Percentiles rank a stretch among this genome's conserved stretches.
Evolutionary conservation across 2,888 invertebrate species (phyloP).

Genomic region (Oscheius myriophilus): DNA sequence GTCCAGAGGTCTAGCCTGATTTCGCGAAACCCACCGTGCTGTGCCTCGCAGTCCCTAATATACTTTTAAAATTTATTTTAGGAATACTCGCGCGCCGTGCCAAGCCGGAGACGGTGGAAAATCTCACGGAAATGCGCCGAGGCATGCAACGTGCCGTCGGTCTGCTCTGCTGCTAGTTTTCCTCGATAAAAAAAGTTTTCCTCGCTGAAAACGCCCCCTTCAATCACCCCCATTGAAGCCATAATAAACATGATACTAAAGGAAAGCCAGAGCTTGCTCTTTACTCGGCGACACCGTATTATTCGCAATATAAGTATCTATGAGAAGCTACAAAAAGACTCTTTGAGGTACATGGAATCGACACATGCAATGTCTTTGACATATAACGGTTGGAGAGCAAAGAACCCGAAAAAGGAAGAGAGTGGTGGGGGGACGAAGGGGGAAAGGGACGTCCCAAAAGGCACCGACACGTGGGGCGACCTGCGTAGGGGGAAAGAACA

Average conservation of each 20-base stretch:
- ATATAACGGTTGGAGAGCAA: not conserved
- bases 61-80: constrained; percentile 9
- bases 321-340: constrained; percentile 19
- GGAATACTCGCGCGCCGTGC: constrained; percentile 26
- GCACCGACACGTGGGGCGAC: constrained; percentile 5
- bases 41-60: no score
- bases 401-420: constrained; percentile 18
- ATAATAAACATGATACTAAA: not conserved
- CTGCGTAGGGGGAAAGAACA: constrained; percentile 6
- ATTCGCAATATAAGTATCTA: constrained; percentile 15
- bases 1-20: no score
- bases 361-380: not conserved
- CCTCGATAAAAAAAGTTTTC: constrained; percentile 6
- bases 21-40: no score
- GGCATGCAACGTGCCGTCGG: constrained; percentile 31
- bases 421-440: not conserved
- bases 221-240: no score
- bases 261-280: constrained; percentile 2
- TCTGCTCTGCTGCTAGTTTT: constrained; percentile 18
- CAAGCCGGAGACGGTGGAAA: constrained; percentile 26
- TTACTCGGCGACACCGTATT: constrained; percentile 15
- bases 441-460: constrained; percentile 12
- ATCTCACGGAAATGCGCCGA: constrained; percentile 23
- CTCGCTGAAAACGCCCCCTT: not conserved
- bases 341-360: constrained; percentile 22